Evolutionary conservation across 2,113 vertebrate species (phyloP), one percentile per base, ranked within the genome.

Genomic region (Smithornis capensis): DNA sequence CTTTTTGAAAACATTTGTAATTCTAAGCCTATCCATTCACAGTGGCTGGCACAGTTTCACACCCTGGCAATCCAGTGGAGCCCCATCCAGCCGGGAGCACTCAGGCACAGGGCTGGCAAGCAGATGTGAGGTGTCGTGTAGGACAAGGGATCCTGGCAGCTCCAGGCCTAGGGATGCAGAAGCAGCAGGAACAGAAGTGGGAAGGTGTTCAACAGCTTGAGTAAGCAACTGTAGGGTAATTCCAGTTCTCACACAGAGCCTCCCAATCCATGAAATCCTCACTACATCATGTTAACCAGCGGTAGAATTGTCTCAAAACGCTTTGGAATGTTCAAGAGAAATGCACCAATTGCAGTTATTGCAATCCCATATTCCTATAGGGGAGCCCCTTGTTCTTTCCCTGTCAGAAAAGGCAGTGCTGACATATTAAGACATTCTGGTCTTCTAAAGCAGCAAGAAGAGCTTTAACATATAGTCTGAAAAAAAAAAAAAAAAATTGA

Each of bases 81-180:
- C 1, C 12, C 21, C 19, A 19, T 44, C 9, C n/a, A 12, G 28
- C 35, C 5, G 57, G 63, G 38, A 81, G 68, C 24, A 3, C 1
- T 7, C 6, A 4, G 65, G 35, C 17, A 5, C 18, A 33, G 52
- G 53, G 44, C 27, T 33, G 56, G 31, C 29, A 17, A 38, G n/a
- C 42, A 44, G 15, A 44, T 15, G 10, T 2, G n/a, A 10, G 22
- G 9, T 44, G 27, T 12, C 19, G 1, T 1, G 56, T 7, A 3
- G 1, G 25, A 53, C 7, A 35, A 21, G 33, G 47, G 10, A 59
- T 13, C 29, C 50, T 11, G n/a, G 59, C 47, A 53, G 49, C 62
- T 23, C 17, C 55, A 4, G n/a, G 19, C 5, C 0, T 0, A 19
- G 23, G 1, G 12, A 21, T 7, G 19, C 33, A 23, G 37, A 18